A percentile compares a stretch with the other conserved stretches of the same genome.
These are phyloP conservation scores for Drosophila longiperda DNA, from an alignment of 2,888 invertebrate species.

Conservation along the genomic window DNA sequence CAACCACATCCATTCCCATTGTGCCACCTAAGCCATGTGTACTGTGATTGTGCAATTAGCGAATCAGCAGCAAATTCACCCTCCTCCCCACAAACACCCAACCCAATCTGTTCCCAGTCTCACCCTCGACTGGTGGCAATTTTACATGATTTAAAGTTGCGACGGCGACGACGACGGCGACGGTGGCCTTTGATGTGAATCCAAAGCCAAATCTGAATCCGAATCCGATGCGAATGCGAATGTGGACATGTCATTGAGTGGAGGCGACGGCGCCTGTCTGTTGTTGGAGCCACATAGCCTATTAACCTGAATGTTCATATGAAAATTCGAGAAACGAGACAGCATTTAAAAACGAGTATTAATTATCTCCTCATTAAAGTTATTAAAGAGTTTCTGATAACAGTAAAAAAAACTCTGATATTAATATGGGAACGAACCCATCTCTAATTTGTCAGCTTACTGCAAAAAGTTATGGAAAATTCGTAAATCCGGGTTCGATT, in stretches of 20 bases:
- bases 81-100: background rate
- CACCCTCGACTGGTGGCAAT: constrained; percentile 67
- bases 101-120: constrained; percentile 13
- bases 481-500: background rate
- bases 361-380: constrained; percentile 11
- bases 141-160: constrained; percentile 69
- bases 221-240: background rate
- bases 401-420: background rate
- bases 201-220: constrained; percentile 1
- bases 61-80: constrained; percentile 40
- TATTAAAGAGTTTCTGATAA: background rate
- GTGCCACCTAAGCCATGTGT: constrained; percentile 16
- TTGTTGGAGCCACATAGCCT: constrained; percentile 26
- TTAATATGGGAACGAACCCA: background rate
- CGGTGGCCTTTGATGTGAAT: constrained; percentile 64
- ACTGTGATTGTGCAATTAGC: constrained; percentile 80
- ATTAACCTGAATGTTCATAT: constrained; percentile 52
- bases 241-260: constrained; percentile 31
- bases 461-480: background rate
- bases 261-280: constrained; percentile 42
- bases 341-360: constrained; percentile 10
- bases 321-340: constrained; percentile 17
- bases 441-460: background rate
- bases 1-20: constrained; percentile 9
- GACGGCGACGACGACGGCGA: constrained; percentile 36